Evolutionary conservation across 2,797 vertebrate species (phyloP).

Genomic region (Crypturellus tataupa): DNA sequence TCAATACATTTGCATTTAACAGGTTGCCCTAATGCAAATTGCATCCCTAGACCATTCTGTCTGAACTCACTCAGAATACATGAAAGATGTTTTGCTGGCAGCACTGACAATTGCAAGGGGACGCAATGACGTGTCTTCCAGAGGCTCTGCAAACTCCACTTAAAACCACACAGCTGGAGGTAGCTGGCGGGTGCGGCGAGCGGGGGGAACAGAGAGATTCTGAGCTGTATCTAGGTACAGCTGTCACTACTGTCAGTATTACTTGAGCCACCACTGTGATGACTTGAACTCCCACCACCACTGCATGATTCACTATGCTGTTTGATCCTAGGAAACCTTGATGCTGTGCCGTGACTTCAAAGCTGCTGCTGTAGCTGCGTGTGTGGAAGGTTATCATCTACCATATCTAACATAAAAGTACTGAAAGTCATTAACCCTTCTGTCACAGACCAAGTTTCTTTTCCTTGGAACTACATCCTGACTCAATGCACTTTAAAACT

Average conservation of each 20-base stretch:
- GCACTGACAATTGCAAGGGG: not conserved
- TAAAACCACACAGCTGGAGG: not conserved
- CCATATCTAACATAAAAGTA: not conserved
- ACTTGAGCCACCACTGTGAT: slow-evolving; percentile 49
- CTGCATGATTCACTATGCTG: slow-evolving; percentile 36
- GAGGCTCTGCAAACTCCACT: not conserved
- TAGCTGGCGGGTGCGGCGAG: not conserved
- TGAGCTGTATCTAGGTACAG: not conserved
- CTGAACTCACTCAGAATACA: accelerated
- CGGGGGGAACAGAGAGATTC: not conserved
- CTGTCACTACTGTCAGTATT: slow-evolving; percentile 34
- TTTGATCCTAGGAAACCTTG: slow-evolving; percentile 56
- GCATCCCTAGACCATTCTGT: not conserved
- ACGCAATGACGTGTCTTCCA: not conserved
- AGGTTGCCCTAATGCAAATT: accelerated
- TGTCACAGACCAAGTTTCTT: not conserved
- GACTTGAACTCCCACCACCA: slow-evolving; percentile 18
- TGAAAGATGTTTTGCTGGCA: not conserved
- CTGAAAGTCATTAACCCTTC: slow-evolving; percentile 26
- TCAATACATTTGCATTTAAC: not conserved
- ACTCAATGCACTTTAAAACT: not conserved
- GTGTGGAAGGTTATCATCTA: slow-evolving; percentile 11
- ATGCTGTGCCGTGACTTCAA: slow-evolving; percentile 50
- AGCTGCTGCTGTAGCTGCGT: slow-evolving; percentile 25
- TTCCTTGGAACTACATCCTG: not conserved